Base-by-base conservation (phyloP, 2,797 vertebrate genomes). In the Falco naumanni region DNA sequence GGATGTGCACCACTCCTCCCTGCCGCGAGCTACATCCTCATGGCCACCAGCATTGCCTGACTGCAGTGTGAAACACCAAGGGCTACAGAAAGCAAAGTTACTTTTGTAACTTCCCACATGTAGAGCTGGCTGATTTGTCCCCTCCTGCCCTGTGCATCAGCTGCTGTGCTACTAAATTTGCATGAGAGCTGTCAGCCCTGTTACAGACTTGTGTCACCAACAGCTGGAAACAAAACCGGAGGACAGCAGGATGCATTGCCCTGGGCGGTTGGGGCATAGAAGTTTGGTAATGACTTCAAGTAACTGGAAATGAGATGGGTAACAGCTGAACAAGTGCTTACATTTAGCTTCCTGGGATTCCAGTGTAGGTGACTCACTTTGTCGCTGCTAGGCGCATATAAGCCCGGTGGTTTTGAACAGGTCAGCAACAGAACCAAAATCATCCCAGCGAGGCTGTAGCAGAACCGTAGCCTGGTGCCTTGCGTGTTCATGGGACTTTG, bases 1-100 rank as follows among this genome's bases (percentile, higher is more conserved):
- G 31, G 51, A 17, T 6, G 20, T 65, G 47, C 54, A 53, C 25
- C 61, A 16, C 37, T 59, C 20, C 47, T 79, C 29, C 33, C 28
- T 51, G 1, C 24, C 2, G 2, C 0, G 1, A 9, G n/a, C 77
- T 60, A 28, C 70, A 26, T 65, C 78, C 78, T 69, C n/a, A 0
- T 20, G 71, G 33, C 78, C 54, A 6, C 5, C 4, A 6, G 1
- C 43, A 4, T 21, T 48, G 79, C 56, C 59, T 39, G 5, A 11
- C 63, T 85, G 71, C 71, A 24, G 14, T 2, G 4, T 39, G 51
- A 72, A 80, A 3, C 47, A 57, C 11, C 43, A 28, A 33, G 33
- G 20, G 3, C 25, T 41, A 56, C 20, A 83, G 79, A 37, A 51
- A 63, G 10, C 45, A 89, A 48, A 63, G 68, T 57, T 77, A 5